A percentile compares a stretch with the other conserved stretches of the same genome.
These are phyloP conservation scores for Eristalis intricaria DNA, from an alignment of 2,888 invertebrate species.

Conservation along the genomic window DNA sequence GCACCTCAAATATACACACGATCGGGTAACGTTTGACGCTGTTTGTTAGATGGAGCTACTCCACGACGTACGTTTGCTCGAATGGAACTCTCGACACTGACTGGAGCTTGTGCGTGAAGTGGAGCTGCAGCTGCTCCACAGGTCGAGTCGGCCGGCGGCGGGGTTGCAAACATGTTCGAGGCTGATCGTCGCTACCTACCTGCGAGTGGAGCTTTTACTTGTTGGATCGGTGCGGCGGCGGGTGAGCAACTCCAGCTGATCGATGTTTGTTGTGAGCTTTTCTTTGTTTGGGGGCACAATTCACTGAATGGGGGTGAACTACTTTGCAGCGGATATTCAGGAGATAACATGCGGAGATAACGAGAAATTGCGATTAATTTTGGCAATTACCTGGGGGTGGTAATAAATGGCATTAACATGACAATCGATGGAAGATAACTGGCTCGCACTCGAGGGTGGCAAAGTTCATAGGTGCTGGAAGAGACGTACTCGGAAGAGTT, in stretches of 20 bases:
- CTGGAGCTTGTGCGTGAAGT: conserved; percentile 46
- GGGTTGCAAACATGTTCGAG: conserved; percentile 45
- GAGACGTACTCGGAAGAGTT: too few relatives aligned
- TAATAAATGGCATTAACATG: not conserved
- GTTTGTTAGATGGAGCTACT: conserved; percentile 40
- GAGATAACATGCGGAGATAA: not conserved
- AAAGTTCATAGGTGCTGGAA: not conserved
- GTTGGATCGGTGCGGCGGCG: not conserved
- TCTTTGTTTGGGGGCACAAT: not conserved
- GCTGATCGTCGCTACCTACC: not conserved
- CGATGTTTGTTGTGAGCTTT: not conserved
- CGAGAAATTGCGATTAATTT: not conserved
- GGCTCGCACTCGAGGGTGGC: not conserved
- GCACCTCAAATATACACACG: conserved; percentile 20
- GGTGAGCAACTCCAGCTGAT: conserved; percentile 1
- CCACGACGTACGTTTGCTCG: conserved; percentile 40
- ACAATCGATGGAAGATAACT: not conserved
- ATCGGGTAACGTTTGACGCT: not conserved
- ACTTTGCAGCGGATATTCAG: not conserved
- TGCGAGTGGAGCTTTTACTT: conserved; percentile 37
- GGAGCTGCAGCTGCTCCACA: conserved; percentile 28
- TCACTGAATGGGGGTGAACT: not conserved
- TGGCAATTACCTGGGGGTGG: not conserved
- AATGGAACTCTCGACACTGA: conserved; percentile 68
- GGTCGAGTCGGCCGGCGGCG: conserved; percentile 2